Evolutionary conservation across 2,888 invertebrate genomes (phyloP), one percentile per base, ranked within the genome.

Genomic region (Lapara coniferarum): DNA sequence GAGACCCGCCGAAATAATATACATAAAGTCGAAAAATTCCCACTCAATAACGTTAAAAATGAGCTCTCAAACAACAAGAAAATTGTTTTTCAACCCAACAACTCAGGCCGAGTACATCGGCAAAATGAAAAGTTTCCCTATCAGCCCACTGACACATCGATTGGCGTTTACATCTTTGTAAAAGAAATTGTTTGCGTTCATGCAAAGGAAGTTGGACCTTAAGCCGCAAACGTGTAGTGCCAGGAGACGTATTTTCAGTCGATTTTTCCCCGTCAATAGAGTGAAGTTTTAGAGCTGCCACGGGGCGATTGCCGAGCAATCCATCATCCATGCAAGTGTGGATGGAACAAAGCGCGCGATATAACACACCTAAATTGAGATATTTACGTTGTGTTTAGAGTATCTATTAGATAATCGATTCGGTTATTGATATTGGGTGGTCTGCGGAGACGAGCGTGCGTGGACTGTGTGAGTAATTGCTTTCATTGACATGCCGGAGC

Each of bases 61-160:
- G 87, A 87, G 87, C 84, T 84, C 81, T 84, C 84, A 83, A 89
- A 89, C 87, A 86, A 84, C 83, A 89, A 85, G 86, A 84, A 92
- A 92, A 92, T 92, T 92, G 90, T 90, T 91, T 90, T 87, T 82
- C 87, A 84, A 78, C 82, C 81, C 83, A 84, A 84, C 85, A 84
- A 77, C 82, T 73, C 74, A 74, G 79, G 79, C 79, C 75, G 85
- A 84, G 86, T 88, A 89, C 88, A 88, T 87, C 85, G 86, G 81
- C 86, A 87, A 90, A 92, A 92, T 92, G 89, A 91, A 92, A 92
- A 92, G 91, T 91, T 91, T 90, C 84, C 87, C 89, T 87, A 92
- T 91, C 90, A 89, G 80, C 87, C 83, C 82, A 86, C 89, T 91
- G 92, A 92, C 91, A 91, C 89, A 85, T 90, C 89, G 91, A 91